These are phyloP conservation scores for Agrotis ipsilon DNA, from an alignment of 2,888 invertebrate species.

Conservation along the genomic window DNA sequence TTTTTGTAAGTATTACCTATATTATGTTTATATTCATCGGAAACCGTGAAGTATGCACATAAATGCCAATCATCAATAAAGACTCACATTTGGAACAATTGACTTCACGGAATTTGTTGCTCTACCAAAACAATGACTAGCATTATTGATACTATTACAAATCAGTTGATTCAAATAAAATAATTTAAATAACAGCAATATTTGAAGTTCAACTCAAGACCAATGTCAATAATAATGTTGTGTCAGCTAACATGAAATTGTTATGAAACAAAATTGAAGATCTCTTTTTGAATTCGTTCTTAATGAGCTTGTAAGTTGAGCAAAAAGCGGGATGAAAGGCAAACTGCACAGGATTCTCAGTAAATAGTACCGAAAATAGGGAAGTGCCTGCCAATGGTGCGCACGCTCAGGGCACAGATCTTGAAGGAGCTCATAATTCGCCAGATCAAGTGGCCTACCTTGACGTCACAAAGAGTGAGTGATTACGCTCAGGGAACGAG, in stretches of 20 bases:
- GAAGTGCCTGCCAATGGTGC: no score
- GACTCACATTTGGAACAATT: not conserved
- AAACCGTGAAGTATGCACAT: conserved; percentile 2
- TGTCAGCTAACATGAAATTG: not conserved
- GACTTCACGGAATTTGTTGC: not conserved
- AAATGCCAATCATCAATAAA: conserved; percentile 7
- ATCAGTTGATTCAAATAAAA: conserved; percentile 14
- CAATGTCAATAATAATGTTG: not conserved
- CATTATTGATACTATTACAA: conserved; percentile 14
- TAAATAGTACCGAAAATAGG: no score
- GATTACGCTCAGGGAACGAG: no score
- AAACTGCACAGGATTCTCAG: no score
- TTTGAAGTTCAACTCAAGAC: not conserved
- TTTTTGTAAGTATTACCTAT: no score
- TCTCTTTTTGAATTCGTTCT: not conserved
- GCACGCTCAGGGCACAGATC: no score
- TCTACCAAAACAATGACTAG: not conserved
- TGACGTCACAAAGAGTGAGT: no score
- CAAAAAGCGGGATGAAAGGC: not conserved
- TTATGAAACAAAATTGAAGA: not conserved
- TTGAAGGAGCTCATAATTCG: no score
- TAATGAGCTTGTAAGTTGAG: no score
- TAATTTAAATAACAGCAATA: not conserved
- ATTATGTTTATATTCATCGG: not conserved
- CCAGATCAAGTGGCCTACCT: no score